phyloP scores from a whole-genome alignment of 1,140 invertebrate genomes.

The Megathymus violae region DNA sequence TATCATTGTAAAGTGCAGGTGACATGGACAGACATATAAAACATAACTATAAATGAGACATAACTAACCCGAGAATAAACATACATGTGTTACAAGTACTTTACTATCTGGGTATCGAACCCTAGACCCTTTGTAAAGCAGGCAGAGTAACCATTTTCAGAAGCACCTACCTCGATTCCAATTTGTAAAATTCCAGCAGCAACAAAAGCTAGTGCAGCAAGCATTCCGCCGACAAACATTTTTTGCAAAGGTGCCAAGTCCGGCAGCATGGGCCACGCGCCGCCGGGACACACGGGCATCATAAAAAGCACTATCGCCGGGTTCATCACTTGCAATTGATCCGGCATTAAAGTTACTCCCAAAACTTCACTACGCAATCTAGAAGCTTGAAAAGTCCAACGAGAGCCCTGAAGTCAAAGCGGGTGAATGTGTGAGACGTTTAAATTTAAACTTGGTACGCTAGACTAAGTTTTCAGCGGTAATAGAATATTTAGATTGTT shows the following conservation, averaged over 20 bases:
- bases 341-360: constrained; percentile 84
- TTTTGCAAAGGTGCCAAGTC: constrained; percentile 88
- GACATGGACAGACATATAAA: too few relatives aligned
- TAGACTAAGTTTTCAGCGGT: too few relatives aligned
- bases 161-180: constrained; percentile 65
- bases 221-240: constrained; percentile 90
- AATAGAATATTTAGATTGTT: background rate
- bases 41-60: too few relatives aligned
- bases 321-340: constrained; percentile 89
- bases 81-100: too few relatives aligned
- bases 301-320: constrained; percentile 88
- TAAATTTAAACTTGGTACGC: too few relatives aligned
- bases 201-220: constrained; percentile 91
- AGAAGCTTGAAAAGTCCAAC: constrained; percentile 91
- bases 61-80: too few relatives aligned
- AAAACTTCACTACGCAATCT: constrained; percentile 86
- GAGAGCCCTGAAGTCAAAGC: constrained; percentile 87
- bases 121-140: too few relatives aligned
- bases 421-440: too few relatives aligned
- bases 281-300: constrained; percentile 88
- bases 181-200: constrained; percentile 73
- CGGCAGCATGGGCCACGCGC: constrained; percentile 85
- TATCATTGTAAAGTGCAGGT: too few relatives aligned
- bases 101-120: too few relatives aligned
- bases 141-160: too few relatives aligned